Evolutionary conservation across 2,113 vertebrate genomes (phyloP), one percentile per base, ranked within the genome.

Genomic region (Mohoua ochrocephala): DNA sequence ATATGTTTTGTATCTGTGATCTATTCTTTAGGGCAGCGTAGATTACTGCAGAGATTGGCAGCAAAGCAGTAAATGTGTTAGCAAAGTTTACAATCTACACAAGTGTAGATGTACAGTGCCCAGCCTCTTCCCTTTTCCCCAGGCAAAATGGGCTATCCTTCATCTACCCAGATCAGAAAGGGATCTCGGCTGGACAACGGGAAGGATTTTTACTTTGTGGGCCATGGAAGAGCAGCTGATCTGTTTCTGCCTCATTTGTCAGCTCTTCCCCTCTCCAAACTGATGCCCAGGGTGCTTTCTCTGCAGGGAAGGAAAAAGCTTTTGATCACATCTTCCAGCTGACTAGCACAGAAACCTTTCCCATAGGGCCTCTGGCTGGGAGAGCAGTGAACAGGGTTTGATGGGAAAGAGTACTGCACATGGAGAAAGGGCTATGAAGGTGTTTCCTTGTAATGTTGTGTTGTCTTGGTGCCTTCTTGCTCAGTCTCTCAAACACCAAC

Each of bases 101-200:
- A 30, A 63, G 33, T 26, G 10, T 26, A 41, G 16, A 45, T 10
- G 7, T 42, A 45, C 28, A 57, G 7, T 4, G 8, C 8, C 20
- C 41, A 78, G 50, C 20, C 24, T 71, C 70, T 56, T 33, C 12
- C 9, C 12, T 42, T 53, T 79, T n/a, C 10, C 28, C 3, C 1
- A 68, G 33, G 19, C 10, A 13, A 17, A n/a, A 44, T 0, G 0
- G 14, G 1, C 24, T 87, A 20, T 60, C n/a, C 6, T n/a, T 59
- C 52, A 53, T 49, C 60, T 21, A 71, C 22, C 4, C 3, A 11
- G 23, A 23, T 35, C 24, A 69, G 45, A 26, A 64, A 67, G 6
- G 10, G 8, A 28, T 68, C 33, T 75, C 53, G 60, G 39, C 7
- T 26, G 24, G 24, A 47, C 24, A 35, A 41, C 4, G 21, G 11